Base-by-base conservation (phyloP, 1,140 invertebrate genomes). In the Eupeodes corollae region DNA sequence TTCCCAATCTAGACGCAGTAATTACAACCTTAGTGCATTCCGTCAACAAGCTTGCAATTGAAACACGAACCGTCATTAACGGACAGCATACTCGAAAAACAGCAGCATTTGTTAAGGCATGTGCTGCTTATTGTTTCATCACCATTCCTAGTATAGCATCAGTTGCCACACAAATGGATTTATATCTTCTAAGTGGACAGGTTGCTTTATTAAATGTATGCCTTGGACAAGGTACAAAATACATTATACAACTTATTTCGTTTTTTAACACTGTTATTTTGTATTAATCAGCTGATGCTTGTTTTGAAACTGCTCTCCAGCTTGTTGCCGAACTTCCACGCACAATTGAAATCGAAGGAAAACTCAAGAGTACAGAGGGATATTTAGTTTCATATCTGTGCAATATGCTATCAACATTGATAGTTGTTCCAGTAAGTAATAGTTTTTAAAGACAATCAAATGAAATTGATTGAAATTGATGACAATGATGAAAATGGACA, bases 71-170 rank as follows among this genome's bases (percentile, higher is more conserved):
- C 56, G 77, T 87, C 37, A 79, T 90, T 3, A 77, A 81, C 48
- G 83, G 86, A 3, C 77, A 83, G 58, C 84, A 89, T 58, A 88
- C 85, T 2, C 77, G 80, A 54, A 86, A 86, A 73, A 88, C 86
- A 1, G 78, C 77, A 3, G 80, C 86, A 48, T 91, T 94, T 74
- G 83, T 91, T 21, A 79, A 87, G 55, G 91, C 92, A n/a, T 98
- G 93, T 75, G 82, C 88, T 43, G 93, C 94, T 1, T 98, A 91
- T 70, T 86, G 83, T 69, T 97, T 86, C 64, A 94, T 98, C 33
- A 97, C 93, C 1, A 90, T 95, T 70, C 94, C 94, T 18, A 96
- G 92, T 6, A 79, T 98, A 55, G 76, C 77, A 50, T 84, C 84
- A 50, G 75, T 82, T 8, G 75, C 83, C 49, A 75, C 76, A 18